Percentiles rank a stretch among this genome's conserved stretches.
phyloP scores from a whole-genome alignment of 2,888 invertebrate species.

The Dryobota labecula region DNA sequence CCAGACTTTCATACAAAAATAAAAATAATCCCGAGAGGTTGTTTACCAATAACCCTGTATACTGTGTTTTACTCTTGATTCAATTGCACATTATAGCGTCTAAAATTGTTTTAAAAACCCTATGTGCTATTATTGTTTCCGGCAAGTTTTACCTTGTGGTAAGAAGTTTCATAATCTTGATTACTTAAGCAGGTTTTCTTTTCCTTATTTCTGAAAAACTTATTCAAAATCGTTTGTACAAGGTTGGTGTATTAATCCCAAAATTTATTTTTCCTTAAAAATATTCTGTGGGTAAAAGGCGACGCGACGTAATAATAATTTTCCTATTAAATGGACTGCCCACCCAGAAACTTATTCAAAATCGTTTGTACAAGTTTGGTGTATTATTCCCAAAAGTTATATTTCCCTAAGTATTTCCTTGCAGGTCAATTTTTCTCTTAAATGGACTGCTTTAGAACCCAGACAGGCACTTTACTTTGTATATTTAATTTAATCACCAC shows the following conservation, averaged over 20 bases:
- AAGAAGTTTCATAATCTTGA: not conserved
- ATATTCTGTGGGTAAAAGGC: not conserved
- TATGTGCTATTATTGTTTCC: not conserved
- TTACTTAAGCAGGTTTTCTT: not conserved
- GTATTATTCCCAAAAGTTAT: not conserved
- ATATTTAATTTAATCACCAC: too few species aligned
- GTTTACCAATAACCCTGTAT: too few species aligned
- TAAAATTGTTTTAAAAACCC: not conserved
- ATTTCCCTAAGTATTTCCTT: not conserved
- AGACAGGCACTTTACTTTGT: too few species aligned
- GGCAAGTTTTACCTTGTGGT: not conserved
- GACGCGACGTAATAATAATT: not conserved
- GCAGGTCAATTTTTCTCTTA: not conserved
- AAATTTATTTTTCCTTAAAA: not conserved
- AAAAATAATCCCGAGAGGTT: too few species aligned
- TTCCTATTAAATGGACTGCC: not conserved
- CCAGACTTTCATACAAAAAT: too few species aligned
- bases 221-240: not conserved
- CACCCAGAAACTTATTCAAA: not conserved
- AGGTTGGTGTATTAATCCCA: not conserved
- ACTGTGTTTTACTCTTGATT: too few species aligned
- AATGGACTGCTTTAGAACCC: too few species aligned
- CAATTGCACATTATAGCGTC: too few species aligned
- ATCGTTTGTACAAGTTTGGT: not conserved
- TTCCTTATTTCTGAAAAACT: conserved; percentile 3